Evolutionary conservation across 2,888 invertebrate species (phyloP), one percentile per base, ranked within the genome.

Genomic region (Luperina nickerlii): DNA sequence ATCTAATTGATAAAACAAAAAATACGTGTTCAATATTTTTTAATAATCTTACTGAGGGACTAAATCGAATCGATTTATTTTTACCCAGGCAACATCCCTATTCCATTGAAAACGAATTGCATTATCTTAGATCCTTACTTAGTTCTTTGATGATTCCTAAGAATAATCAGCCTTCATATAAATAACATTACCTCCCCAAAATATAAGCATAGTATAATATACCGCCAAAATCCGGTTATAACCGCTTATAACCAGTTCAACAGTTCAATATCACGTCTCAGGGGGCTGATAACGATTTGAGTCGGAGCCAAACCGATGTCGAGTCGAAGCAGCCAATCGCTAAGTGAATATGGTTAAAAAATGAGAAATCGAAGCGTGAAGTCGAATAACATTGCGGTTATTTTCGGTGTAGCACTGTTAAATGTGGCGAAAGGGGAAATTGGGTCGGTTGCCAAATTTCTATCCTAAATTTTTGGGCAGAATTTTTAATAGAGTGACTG

Each of bases 211-310:
- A 11, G 11, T 48, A 20, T 71, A 69, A 38, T 71, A 69, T 13
- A 65, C 63, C 13, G 27, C 65, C 63, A 60, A 80, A 78, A 77
- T 63, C 71, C 69, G 24, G 77, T 78, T 83, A 79, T 81, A 68
- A 73, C 75, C 72, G 71, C 78, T 74, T 87, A 82, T 78, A 84
- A 76, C 73, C 77, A n/a, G 74, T 78, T 78, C 75, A 74, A 69
- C 81, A 74, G 76, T 80, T 84, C 81, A 88, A 90, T 88, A 88
- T 83, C 83, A 83, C 81, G 77, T 88, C 85, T 85, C 88, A 77
- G 76, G 71, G 76, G 79, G 32, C 69, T 81, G 85, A 82, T 89
- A 90, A 89, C 86, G 82, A 87, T 84, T 90, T 90, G 90, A 88
- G 74, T 80, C 74, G 74, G 79, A 74, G 88, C 90, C 90, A 90